Evolutionary conservation across 2,888 invertebrate species (phyloP).

Genomic region (Poecilobothrus nobilitatus): DNA sequence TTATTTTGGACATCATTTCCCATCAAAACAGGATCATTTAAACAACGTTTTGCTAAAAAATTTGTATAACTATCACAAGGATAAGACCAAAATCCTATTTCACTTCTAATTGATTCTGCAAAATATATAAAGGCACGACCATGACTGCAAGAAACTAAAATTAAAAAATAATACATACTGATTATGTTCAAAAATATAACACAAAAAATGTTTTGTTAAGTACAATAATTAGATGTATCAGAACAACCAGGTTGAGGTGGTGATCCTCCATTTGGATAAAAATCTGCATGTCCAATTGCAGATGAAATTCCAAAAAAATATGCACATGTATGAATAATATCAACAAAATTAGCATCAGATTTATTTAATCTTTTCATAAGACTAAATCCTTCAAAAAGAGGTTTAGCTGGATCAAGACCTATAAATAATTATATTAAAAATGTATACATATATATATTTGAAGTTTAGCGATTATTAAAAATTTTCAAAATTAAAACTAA

Average conservation of each 20-base stretch:
- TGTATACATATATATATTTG: slow-evolving; percentile 5
- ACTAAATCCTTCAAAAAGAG: slow-evolving; percentile 39
- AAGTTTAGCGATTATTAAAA: too few species aligned
- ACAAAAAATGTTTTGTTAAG: neutral
- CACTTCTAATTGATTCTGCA: slow-evolving; percentile 54
- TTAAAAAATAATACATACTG: neutral
- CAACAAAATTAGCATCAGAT: slow-evolving; percentile 62
- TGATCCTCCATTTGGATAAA: slow-evolving; percentile 64
- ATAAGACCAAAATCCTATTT: slow-evolving; percentile 48
- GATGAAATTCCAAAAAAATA: slow-evolving; percentile 52
- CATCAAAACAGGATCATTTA: slow-evolving; percentile 46
- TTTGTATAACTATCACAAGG: slow-evolving; percentile 49
- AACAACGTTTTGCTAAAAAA: slow-evolving; percentile 33
- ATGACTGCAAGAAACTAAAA: slow-evolving; percentile 59
- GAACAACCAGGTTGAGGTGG: slow-evolving; percentile 62
- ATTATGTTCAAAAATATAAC: neutral
- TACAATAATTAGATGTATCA: slow-evolving; percentile 31
- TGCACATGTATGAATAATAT: slow-evolving; percentile 64
- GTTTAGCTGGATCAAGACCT: slow-evolving; percentile 59
- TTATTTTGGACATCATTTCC: slow-evolving; percentile 46
- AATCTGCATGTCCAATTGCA: slow-evolving; percentile 61
- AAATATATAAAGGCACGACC: slow-evolving; percentile 54
- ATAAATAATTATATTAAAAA: slow-evolving; percentile 39
- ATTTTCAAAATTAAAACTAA: slow-evolving; percentile 22
- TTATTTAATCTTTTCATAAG: slow-evolving; percentile 50